Evolutionary conservation across 1,140 invertebrate genomes (phyloP).

Genomic region (Nasonia vitripennis): DNA sequence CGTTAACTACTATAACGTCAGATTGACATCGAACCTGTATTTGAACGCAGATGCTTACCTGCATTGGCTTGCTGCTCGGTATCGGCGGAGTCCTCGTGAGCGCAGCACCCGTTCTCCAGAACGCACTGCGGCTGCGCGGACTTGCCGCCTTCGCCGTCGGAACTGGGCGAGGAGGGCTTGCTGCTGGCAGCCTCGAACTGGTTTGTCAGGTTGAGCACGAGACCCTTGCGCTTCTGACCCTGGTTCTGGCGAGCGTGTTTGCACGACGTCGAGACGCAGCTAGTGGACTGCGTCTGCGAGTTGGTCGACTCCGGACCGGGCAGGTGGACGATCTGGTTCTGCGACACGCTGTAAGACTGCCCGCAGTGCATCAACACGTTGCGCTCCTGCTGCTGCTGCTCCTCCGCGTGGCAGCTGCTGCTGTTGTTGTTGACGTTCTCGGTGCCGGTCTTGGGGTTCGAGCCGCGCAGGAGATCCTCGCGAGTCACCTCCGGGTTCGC

Average conservation of each 20-base stretch:
- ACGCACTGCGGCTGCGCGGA: slow-evolving; percentile 53
- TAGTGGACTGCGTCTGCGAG: slow-evolving; percentile 72
- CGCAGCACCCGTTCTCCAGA: slow-evolving; percentile 41
- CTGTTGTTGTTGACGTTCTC: slow-evolving; percentile 17
- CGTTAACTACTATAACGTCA: background rate
- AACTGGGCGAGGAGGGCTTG: slow-evolving; percentile 73
- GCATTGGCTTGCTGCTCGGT: slow-evolving; percentile 7
- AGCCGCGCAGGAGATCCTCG: slow-evolving; percentile 68
- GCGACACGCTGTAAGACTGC: slow-evolving; percentile 90
- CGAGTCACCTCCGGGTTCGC: slow-evolving; percentile 68
- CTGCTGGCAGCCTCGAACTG: slow-evolving; percentile 76
- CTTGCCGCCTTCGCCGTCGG: slow-evolving; percentile 61
- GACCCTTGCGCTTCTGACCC: slow-evolving; percentile 75
- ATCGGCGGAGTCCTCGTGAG: background rate
- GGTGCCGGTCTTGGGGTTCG: slow-evolving; percentile 58
- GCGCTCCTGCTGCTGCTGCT: slow-evolving; percentile 75
- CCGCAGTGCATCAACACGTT: slow-evolving; percentile 90
- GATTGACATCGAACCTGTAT: background rate
- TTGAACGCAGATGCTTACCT: background rate
- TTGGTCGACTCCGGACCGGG: slow-evolving; percentile 68
- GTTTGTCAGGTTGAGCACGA: slow-evolving; percentile 80
- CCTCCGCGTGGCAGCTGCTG: slow-evolving; percentile 48
- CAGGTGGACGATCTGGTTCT: slow-evolving; percentile 90
- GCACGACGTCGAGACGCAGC: slow-evolving; percentile 77
- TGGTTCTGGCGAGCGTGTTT: slow-evolving; percentile 73